These are phyloP conservation scores for Tetramorium bicarinatum DNA, from an alignment of 2,888 invertebrate genomes.

Conservation along the genomic window DNA sequence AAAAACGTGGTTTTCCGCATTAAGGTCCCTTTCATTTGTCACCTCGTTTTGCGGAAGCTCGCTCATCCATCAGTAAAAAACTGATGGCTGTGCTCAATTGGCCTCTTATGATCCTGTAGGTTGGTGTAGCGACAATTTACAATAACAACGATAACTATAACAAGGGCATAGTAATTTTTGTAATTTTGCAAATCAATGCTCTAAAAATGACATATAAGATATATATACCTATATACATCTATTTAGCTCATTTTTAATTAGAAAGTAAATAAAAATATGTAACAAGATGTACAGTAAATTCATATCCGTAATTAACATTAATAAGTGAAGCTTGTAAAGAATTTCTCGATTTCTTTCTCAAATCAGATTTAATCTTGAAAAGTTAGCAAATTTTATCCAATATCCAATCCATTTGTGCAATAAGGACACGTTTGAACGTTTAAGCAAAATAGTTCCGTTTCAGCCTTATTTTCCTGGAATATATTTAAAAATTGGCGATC, in stretches of 20 bases:
- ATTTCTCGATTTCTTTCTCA: neutral
- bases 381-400: neutral
- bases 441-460: neutral
- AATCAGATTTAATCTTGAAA: neutral
- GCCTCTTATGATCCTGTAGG: slow-evolving; percentile 17
- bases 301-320: neutral
- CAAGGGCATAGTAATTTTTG: neutral
- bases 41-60: slow-evolving; percentile 34
- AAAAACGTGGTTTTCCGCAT: slow-evolving; percentile 60
- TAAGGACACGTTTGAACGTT: neutral
- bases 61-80: slow-evolving; percentile 18
- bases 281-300: neutral
- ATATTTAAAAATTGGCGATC: neutral
- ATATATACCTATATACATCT: neutral
- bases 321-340: neutral
- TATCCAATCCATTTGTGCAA: neutral
- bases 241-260: neutral
- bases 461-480: neutral
- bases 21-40: slow-evolving; percentile 63
- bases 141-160: too few relatives aligned
- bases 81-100: slow-evolving; percentile 28
- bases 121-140: neutral
- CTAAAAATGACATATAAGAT: neutral
- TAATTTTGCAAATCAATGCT: neutral
- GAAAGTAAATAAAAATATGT: too few relatives aligned